Evolutionary conservation across 2,888 invertebrate genomes (phyloP).

Genomic region (Megamerina dolium): DNA sequence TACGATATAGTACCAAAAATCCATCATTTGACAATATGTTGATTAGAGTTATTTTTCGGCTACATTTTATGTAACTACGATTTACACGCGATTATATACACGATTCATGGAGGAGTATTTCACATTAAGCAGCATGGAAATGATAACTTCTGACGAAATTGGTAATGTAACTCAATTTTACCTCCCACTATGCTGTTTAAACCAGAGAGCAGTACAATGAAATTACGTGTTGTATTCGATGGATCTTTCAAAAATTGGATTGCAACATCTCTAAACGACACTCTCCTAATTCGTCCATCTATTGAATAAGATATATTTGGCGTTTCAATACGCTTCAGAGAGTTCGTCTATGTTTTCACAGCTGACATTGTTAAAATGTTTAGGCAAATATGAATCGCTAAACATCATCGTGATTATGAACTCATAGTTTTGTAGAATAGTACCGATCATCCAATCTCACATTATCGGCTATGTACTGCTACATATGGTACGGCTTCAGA

Average conservation of each 20-base stretch:
- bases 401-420: neutral
- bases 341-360: constrained; percentile 16
- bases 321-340: constrained; percentile 19
- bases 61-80: too few species aligned
- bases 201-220: constrained; percentile 15
- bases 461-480: constrained; percentile 1
- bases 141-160: too few species aligned
- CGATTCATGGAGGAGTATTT: too few species aligned
- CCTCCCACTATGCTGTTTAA: constrained; percentile 16
- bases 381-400: neutral
- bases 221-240: constrained; percentile 15
- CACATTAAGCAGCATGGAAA: too few species aligned
- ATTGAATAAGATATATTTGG: constrained; percentile 14
- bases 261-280: too few species aligned
- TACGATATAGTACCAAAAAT: too few species aligned
- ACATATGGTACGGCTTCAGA: constrained; percentile 4
- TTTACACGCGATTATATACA: too few species aligned
- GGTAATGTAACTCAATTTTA: too few species aligned
- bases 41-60: too few species aligned
- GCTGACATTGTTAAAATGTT: constrained; percentile 4
- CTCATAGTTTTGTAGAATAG: constrained; percentile 3
- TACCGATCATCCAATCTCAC: constrained; percentile 1
- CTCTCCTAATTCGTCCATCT: too few species aligned
- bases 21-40: too few species aligned
- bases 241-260: too few species aligned